Evolutionary conservation across 2,113 vertebrate species (phyloP).

Genomic region (western clawed frog (Xenopus tropicalis)): UCB_Xtro_10.0 CM004450.2:86729001-86729500

Average conservation of each 20-base stretch:
- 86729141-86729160: slow-evolving; percentile 58
- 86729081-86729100: slow-evolving; percentile 93
- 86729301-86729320: slow-evolving; percentile 77
- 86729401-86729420: slow-evolving; percentile 81
- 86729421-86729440: slow-evolving; percentile 94
- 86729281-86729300: slow-evolving; percentile 34
- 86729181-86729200: slow-evolving; percentile 83
- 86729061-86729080: slow-evolving; percentile 75
- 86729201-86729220: slow-evolving; percentile 58
- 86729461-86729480: slow-evolving; percentile 75
- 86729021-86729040: slow-evolving; percentile 36
- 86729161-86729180: slow-evolving; percentile 71
- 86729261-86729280: slow-evolving; percentile 64
- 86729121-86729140: slow-evolving; percentile 23
- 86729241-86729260: slow-evolving; percentile 76
- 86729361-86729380: slow-evolving; percentile 63
- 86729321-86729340: slow-evolving; percentile 81
- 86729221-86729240: slow-evolving; percentile 55
- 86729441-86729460: slow-evolving; percentile 87
- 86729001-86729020: not conserved
- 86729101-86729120: slow-evolving; percentile 74
- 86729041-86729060: slow-evolving; percentile 65
- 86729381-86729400: slow-evolving; percentile 77
- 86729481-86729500: slow-evolving; percentile 84
- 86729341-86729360: slow-evolving; percentile 66